These are phyloP conservation scores for Drosophila longiperda DNA, from an alignment of 2,888 invertebrate species.

Conservation along the genomic window DNA sequence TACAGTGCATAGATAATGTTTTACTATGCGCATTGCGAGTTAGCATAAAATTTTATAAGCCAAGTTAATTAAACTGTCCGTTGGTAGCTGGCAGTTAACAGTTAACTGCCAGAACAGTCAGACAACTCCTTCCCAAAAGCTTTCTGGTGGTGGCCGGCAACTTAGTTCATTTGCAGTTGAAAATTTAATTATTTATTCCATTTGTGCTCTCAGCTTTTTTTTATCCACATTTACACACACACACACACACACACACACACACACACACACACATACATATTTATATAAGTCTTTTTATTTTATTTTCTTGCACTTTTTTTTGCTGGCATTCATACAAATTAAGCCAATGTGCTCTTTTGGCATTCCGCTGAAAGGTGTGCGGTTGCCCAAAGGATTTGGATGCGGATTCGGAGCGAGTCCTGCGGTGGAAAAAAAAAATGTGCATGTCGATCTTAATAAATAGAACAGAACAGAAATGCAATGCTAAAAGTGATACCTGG, in stretches of 20 bases:
- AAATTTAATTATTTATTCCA: conserved; percentile 79
- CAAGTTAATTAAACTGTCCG: conserved; percentile 73
- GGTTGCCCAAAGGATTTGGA: conserved; percentile 49
- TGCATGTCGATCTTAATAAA: conserved; percentile 27
- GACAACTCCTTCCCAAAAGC: conserved; percentile 18
- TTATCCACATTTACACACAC: background rate
- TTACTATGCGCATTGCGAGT: conserved; percentile 52
- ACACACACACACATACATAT: too few relatives aligned
- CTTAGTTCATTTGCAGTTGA: conserved; percentile 70
- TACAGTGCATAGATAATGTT: conserved; percentile 65
- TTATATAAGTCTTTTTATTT: background rate
- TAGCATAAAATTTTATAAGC: conserved; percentile 73
- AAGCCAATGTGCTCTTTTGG: conserved; percentile 42
- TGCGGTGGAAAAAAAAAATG: conserved; percentile 17
- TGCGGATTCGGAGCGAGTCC: conserved; percentile 8
- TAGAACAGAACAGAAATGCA: conserved; percentile 13
- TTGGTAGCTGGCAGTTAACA: conserved; percentile 51
- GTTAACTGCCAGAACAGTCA: conserved; percentile 42
- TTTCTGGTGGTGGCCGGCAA: conserved; percentile 32
- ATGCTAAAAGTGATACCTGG: conserved; percentile 1
- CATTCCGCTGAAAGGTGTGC: conserved; percentile 41
- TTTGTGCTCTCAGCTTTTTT: conserved; percentile 49
- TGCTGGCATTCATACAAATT: conserved; percentile 49
- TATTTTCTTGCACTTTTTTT: conserved; percentile 22
- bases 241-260: background rate